Evolutionary conservation across 2,113 vertebrate species (phyloP).

Genomic region (Fulica atra): DNA sequence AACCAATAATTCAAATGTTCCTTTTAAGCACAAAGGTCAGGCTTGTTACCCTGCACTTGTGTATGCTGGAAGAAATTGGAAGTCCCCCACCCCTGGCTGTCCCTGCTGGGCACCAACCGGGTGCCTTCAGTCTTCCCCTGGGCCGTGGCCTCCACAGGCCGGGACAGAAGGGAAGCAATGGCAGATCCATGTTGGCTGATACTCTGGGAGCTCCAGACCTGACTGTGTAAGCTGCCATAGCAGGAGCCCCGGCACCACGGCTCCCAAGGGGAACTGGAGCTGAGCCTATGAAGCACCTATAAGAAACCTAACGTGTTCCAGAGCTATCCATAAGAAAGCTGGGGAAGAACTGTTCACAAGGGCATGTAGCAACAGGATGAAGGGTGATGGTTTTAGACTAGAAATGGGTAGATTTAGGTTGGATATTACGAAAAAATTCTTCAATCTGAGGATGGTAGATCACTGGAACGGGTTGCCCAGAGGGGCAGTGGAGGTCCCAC

Average conservation of each 20-base stretch:
- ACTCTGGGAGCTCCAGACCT: neutral
- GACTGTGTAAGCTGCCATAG: neutral
- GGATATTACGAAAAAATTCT: no score
- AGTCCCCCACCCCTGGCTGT: neutral
- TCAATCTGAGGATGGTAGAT: no score
- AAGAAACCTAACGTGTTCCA: no score
- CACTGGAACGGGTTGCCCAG: no score
- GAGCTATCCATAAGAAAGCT: no score
- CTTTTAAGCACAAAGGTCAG: neutral
- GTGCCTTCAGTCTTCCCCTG: neutral
- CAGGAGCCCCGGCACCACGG: neutral
- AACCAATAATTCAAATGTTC: neutral
- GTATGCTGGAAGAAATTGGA: neutral
- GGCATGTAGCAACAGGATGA: no score
- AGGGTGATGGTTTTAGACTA: no score
- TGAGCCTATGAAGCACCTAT: neutral
- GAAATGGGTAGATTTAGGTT: no score
- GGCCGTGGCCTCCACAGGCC: neutral
- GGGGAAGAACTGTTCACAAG: no score
- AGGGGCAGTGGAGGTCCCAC: no score
- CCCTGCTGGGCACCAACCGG: neutral
- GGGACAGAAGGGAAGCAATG: neutral
- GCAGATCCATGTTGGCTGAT: neutral
- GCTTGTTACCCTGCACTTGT: neutral
- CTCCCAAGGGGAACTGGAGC: neutral